Evolutionary conservation across 2,797 vertebrate species (phyloP).

Genomic region (Hydrocynus forskahlii): DNA sequence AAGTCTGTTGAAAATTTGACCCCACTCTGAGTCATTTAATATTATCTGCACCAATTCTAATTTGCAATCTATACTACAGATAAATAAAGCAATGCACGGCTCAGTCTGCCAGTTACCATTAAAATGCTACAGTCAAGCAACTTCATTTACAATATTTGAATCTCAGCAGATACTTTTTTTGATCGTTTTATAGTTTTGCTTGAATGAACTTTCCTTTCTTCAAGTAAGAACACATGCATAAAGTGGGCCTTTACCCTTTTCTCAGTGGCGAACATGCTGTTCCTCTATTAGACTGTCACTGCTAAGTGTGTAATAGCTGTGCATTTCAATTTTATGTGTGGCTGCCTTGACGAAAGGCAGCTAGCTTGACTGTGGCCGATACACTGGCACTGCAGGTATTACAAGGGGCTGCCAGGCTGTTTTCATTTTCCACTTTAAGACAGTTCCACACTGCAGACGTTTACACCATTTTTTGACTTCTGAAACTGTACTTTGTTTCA

Average conservation of each 20-base stretch:
- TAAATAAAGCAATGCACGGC: too few species aligned
- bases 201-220: not conserved
- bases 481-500: not conserved
- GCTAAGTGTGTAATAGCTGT: slow-evolving; percentile 4
- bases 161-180: too few species aligned
- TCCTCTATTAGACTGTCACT: not conserved
- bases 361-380: not conserved
- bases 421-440: not conserved
- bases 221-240: not conserved
- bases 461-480: not conserved
- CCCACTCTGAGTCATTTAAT: too few species aligned
- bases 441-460: not conserved
- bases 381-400: slow-evolving; percentile 2
- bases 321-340: not conserved
- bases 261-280: not conserved
- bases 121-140: too few species aligned
- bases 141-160: too few species aligned
- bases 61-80: too few species aligned
- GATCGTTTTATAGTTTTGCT: too few species aligned
- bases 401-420: not conserved
- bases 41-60: too few species aligned
- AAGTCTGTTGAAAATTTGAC: not conserved
- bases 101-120: too few species aligned
- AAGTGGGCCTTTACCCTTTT: not conserved
- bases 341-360: not conserved